Evolutionary conservation across 2,113 vertebrate genomes (phyloP), one percentile per base, ranked within the genome.

Genomic region (Dromaius novaehollandiae): DNA sequence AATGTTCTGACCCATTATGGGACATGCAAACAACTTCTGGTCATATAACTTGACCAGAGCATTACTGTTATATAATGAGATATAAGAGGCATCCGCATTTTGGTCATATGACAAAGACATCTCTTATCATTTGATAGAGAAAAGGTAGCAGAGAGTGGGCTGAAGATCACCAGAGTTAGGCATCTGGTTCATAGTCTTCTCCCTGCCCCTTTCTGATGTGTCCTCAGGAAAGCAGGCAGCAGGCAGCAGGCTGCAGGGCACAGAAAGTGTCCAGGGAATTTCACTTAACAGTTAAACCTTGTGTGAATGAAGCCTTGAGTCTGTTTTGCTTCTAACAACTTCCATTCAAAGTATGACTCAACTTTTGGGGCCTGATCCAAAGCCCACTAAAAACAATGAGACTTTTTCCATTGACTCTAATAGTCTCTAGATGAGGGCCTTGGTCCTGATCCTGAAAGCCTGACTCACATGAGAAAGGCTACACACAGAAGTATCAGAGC

Each of bases 271-370:
- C 56, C 34, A 64, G 73, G 88, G 36, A 83, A 61, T 61, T 79
- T 90, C 85, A 68, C 42, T 81, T 19, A 86, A 91, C 76, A 64
- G 93, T 96, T 96, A 95, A 96, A 95, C 68, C 17, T 17, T 81
- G 69, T 0, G 51, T 93, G 89, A 97, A 95, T 61, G 89, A 78
- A 95, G 88, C 51, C 68, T 64, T 53, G 73, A 94, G 89, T 77
- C 79, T 95, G 85, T 95, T 97, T 97, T 95, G 75, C 87, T 93
- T 88, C 91, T 93, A 95, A 96, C 82, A 93, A 91, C 80, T 95
- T 97, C 93, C 82, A 88, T 96, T 95, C 85, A 96, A 96, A 91
- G 36, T 14, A 19, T 94, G 95, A 95, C 60, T 97, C 95, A 96
- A 86, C 28, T 71, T 51, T 78, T 22, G 75, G 95, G 91, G 83